Evolutionary conservation across 2,797 vertebrate genomes (phyloP).

Genomic region (Mormyrus hasselquistii): DNA sequence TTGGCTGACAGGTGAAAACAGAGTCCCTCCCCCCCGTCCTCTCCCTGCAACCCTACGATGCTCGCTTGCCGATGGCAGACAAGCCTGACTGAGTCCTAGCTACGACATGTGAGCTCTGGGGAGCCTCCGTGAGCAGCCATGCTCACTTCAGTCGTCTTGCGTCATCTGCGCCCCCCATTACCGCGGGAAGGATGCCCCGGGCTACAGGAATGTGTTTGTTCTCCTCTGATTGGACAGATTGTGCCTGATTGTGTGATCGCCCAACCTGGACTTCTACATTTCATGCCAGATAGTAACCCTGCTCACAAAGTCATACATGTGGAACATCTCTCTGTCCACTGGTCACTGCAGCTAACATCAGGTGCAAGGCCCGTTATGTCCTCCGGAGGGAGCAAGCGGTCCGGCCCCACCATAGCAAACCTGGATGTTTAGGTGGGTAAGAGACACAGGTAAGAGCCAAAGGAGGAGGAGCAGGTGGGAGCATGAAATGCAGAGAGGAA

Average conservation of each 20-base stretch:
- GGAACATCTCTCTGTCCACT: background rate
- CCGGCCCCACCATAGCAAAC: background rate
- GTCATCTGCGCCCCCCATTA: background rate
- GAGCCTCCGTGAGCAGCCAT: background rate
- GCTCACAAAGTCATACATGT: background rate
- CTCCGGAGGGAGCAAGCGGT: background rate
- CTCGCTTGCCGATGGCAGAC: constrained; percentile 47
- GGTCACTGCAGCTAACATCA: background rate
- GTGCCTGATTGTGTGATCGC: background rate
- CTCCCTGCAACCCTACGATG: constrained; percentile 2
- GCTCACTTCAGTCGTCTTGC: background rate
- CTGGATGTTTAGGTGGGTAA: background rate
- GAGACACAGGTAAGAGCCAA: background rate
- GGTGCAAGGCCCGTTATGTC: background rate
- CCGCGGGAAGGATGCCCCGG: background rate
- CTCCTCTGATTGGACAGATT: background rate
- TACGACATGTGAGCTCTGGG: constrained; percentile 35
- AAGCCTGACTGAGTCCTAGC: constrained; percentile 69
- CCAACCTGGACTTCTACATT: background rate
- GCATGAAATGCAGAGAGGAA: background rate
- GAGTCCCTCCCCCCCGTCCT: constrained; percentile 2
- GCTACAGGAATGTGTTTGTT: constrained; percentile 2
- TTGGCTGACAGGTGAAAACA: constrained; percentile 28
- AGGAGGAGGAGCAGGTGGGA: background rate
- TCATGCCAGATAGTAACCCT: background rate